Conservation (phyloP, 2,113 vertebrate species). For the Neolamprologus devosi region DNA sequence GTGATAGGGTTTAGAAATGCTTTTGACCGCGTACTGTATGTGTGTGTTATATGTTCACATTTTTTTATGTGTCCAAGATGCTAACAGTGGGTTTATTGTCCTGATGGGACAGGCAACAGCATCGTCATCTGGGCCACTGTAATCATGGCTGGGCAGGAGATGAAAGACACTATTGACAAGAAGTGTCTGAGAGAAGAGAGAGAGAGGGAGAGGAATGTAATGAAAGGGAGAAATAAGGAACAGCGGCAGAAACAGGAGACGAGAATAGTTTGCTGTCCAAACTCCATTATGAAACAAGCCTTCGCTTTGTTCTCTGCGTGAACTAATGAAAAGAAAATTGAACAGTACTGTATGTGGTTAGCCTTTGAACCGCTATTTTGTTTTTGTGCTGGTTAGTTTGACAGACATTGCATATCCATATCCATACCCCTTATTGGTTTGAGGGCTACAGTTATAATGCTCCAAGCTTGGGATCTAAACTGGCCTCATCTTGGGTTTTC, state of each 20-base stretch:
- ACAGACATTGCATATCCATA: background rate
- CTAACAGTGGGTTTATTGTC: conserved; percentile 63
- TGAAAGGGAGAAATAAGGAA: conserved; percentile 28
- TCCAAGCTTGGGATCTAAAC: background rate
- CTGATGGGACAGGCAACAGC: conserved; percentile 33
- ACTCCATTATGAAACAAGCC: conserved; percentile 30
- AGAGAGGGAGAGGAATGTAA: background rate
- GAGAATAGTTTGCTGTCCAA: conserved; percentile 31
- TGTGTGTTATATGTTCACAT: background rate
- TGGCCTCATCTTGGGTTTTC: background rate
- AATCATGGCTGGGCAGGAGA: conserved; percentile 51
- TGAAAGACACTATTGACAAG: conserved; percentile 64
- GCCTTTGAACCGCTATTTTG: background rate
- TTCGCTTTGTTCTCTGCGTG: conserved; percentile 13
- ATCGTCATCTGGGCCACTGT: conserved; percentile 56
- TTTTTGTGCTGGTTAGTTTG: background rate
- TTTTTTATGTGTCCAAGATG: background rate
- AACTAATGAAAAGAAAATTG: background rate
- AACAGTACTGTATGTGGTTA: background rate
- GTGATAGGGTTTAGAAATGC: background rate
- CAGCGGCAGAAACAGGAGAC: conserved; percentile 4
- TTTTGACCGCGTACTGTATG: background rate
- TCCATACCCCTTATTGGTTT: background rate
- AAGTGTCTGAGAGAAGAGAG: conserved; percentile 13
- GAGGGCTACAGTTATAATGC: background rate